These are phyloP conservation scores for Melanogrammus aeglefinus DNA, from an alignment of 2,797 vertebrate genomes.

Conservation along the genomic window DNA sequence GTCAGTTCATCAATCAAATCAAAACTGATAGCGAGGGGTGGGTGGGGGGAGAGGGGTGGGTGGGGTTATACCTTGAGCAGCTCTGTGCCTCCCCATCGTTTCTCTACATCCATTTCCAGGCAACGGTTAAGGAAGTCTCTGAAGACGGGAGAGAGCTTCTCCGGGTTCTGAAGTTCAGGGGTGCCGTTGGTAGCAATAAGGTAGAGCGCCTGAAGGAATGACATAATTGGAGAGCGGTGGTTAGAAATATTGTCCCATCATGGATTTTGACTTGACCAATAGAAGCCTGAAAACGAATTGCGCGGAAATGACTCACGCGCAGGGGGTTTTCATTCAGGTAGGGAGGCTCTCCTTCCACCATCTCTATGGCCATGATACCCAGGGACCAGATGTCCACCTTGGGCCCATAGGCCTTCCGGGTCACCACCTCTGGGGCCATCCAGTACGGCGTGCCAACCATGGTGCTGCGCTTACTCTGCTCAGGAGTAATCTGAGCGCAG, in stretches of 20 bases:
- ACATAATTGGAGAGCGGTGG: background rate
- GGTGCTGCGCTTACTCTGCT: slow-evolving; percentile 97
- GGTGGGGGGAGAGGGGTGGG: background rate
- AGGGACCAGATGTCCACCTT: slow-evolving; percentile 99
- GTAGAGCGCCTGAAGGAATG: slow-evolving; percentile 83
- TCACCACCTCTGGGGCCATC: slow-evolving; percentile 99
- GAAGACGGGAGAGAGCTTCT: slow-evolving; percentile 95
- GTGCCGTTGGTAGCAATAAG: slow-evolving; percentile 98
- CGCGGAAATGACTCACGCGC: slow-evolving; percentile 77
- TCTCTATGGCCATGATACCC: slow-evolving; percentile 98
- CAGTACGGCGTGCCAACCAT: slow-evolving; percentile 99
- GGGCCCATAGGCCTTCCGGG: slow-evolving; percentile 94
- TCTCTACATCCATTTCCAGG: slow-evolving; percentile 98
- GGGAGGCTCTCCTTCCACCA: slow-evolving; percentile 97
- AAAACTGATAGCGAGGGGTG: background rate
- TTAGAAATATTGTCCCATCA: background rate
- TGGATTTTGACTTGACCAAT: background rate
- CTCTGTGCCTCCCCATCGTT: slow-evolving; percentile 93
- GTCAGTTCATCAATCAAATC: background rate
- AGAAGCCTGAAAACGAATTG: background rate
- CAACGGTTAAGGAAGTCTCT: slow-evolving; percentile 94
- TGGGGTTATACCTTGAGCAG: slow-evolving; percentile 82
- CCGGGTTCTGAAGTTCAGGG: slow-evolving; percentile 95
- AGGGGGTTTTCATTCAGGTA: slow-evolving; percentile 98
- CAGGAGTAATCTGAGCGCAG: slow-evolving; percentile 97